These are phyloP conservation scores for Thereuonema tuberculata DNA, from an alignment of 1,140 invertebrate species.

Conservation along the genomic window DNA sequence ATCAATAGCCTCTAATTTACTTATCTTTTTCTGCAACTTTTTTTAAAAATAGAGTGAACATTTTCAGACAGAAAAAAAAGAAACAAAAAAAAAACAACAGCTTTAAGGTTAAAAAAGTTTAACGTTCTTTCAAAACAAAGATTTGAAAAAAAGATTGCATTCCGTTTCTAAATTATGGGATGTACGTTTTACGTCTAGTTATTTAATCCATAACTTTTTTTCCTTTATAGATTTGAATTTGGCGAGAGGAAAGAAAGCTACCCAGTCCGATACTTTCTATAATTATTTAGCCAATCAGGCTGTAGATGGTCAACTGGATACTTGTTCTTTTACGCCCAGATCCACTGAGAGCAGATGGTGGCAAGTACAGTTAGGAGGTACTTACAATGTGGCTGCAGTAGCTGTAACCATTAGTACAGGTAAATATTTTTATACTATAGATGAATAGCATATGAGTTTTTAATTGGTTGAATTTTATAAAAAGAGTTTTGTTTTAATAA, in stretches of 20 bases:
- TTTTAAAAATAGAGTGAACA: no score
- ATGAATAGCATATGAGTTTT: background rate
- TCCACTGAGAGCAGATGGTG: constrained; percentile 26
- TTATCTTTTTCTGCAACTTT: no score
- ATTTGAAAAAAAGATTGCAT: no score
- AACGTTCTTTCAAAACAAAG: no score
- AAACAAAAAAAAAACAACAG: no score
- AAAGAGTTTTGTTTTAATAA: background rate
- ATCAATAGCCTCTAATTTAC: no score
- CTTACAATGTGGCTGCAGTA: constrained; percentile 23
- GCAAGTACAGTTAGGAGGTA: constrained; percentile 26
- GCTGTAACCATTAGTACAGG: constrained; percentile 28
- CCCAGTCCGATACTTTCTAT: constrained; percentile 25
- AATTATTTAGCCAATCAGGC: constrained; percentile 26
- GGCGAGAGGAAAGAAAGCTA: constrained; percentile 18
- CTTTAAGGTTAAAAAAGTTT: no score
- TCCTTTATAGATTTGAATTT: constrained; percentile 21
- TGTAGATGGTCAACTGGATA: constrained; percentile 25
- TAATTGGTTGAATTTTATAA: background rate
- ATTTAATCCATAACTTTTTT: constrained; percentile 1
- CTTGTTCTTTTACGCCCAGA: constrained; percentile 27
- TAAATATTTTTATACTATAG: constrained; percentile 11
- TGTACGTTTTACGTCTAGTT: no score
- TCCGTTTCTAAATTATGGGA: no score
- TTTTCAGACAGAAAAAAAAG: no score